Evolutionary conservation across 2,113 vertebrate genomes (phyloP).

Genomic region (Cynopterus brachyotis): DNA sequence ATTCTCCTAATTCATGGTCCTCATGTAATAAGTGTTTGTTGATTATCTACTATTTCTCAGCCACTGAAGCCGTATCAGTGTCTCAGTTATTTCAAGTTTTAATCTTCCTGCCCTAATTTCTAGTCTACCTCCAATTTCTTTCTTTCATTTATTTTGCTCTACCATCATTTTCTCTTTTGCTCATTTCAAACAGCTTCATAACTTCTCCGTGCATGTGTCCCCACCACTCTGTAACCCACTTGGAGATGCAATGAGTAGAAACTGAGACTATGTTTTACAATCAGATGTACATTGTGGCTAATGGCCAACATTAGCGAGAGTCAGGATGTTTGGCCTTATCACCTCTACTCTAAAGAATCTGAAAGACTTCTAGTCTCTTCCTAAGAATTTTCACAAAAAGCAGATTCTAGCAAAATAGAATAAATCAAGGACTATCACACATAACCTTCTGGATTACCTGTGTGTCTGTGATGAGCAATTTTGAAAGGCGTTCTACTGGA

Average conservation of each 20-base stretch:
- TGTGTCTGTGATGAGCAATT: background rate
- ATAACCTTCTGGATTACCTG: background rate
- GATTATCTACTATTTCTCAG: background rate
- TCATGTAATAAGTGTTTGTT: background rate
- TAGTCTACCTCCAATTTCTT: background rate
- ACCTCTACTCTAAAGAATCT: background rate
- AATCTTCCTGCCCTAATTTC: background rate
- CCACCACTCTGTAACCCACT: background rate
- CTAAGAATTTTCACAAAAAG: background rate
- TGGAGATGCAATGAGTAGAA: background rate
- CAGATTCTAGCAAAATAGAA: background rate
- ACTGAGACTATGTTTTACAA: background rate
- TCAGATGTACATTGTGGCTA: background rate
- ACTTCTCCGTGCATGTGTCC: fast-evolving
- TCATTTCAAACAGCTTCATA: background rate
- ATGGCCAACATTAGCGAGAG: background rate
- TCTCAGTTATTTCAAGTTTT: background rate
- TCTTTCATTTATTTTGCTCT: background rate
- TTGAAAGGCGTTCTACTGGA: background rate
- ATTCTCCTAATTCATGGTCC: background rate
- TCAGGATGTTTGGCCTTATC: background rate
- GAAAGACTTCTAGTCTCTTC: background rate
- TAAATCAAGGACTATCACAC: background rate
- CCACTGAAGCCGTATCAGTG: background rate
- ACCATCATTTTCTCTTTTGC: background rate